A percentile compares a stretch with the other conserved stretches of the same genome.
Evolutionary conservation across 1,140 invertebrate genomes (phyloP).

Genomic region (Leptonema lineaticorne): DNA sequence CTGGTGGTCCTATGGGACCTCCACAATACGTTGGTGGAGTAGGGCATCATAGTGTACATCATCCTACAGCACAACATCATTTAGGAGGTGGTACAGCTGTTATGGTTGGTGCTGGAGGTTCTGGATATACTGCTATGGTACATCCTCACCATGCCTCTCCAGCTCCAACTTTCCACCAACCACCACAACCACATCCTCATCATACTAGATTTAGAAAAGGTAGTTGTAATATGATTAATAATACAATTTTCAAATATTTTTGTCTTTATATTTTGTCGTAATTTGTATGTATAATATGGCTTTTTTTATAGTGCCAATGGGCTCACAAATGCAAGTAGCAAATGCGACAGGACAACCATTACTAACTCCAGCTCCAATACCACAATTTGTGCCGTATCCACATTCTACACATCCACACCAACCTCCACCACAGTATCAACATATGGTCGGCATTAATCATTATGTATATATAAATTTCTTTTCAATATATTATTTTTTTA

Average conservation of each 20-base stretch:
- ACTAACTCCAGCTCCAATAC: constrained; percentile 70
- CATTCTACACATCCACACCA: constrained; percentile 64
- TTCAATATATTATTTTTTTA: constrained; percentile 7
- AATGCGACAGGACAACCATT: constrained; percentile 83
- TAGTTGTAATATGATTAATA: constrained; percentile 28
- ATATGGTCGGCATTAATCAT: constrained; percentile 47
- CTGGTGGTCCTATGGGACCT: constrained; percentile 46
- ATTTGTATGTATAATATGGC: not conserved
- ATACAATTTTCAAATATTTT: not conserved
- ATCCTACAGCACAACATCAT: constrained; percentile 32
- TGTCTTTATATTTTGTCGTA: not conserved
- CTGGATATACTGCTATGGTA: constrained; percentile 24
- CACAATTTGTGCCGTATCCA: constrained; percentile 62
- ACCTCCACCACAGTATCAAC: constrained; percentile 50
- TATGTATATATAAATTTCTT: constrained; percentile 36
- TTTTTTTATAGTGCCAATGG: constrained; percentile 44
- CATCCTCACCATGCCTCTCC: constrained; percentile 45
- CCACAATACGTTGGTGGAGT: constrained; percentile 44
- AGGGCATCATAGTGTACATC: constrained; percentile 19
- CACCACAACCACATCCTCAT: constrained; percentile 49
- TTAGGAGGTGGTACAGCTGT: constrained; percentile 41
- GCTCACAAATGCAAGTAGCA: constrained; percentile 53
- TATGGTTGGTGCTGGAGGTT: constrained; percentile 46
- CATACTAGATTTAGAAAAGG: constrained; percentile 49
- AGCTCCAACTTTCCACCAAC: constrained; percentile 48